A percentile compares a stretch with the other conserved stretches of the same genome.
phyloP scores from a whole-genome alignment of 2,888 invertebrate species.

The Drosophila colorata region DNA sequence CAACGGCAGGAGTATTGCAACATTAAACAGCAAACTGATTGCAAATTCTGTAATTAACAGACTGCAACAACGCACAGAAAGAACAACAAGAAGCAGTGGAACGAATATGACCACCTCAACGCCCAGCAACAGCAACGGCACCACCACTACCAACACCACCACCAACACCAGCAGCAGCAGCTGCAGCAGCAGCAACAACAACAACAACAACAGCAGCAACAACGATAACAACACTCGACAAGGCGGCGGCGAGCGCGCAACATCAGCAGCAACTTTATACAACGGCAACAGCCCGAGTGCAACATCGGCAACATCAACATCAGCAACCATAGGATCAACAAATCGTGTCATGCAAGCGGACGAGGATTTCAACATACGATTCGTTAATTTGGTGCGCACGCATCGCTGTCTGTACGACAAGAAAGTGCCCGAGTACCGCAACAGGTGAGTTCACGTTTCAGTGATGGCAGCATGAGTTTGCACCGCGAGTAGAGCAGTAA shows the following conservation, averaged over 20 bases:
- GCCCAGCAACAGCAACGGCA: slow-evolving; percentile 54
- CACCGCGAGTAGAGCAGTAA: no score
- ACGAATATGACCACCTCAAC: slow-evolving; percentile 74
- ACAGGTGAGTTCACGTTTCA: slow-evolving; percentile 63
- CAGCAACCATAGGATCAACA: slow-evolving; percentile 59
- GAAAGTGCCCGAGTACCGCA: slow-evolving; percentile 85
- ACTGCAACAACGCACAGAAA: slow-evolving; percentile 39
- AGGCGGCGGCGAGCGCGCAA: slow-evolving; percentile 24
- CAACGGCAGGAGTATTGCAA: slow-evolving; percentile 39
- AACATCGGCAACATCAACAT: slow-evolving; percentile 56
- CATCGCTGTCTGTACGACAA: slow-evolving; percentile 86
- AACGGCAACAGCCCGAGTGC: slow-evolving; percentile 41
- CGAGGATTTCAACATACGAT: slow-evolving; percentile 85
- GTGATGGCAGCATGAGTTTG: slow-evolving; percentile 5
- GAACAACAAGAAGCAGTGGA: slow-evolving; percentile 37
- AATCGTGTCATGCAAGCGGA: slow-evolving; percentile 85
- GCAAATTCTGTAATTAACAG: slow-evolving; percentile 56
- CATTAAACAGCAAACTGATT: slow-evolving; percentile 56
- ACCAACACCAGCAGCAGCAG: slow-evolving; percentile 34
- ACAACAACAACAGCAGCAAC: slow-evolving; percentile 23
- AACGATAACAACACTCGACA: slow-evolving; percentile 32
- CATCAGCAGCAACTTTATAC: slow-evolving; percentile 36
- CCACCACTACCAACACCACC: slow-evolving; percentile 43
- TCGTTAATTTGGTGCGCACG: slow-evolving; percentile 86
- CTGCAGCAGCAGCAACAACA: slow-evolving; percentile 30